Base-by-base conservation (phyloP, 2,888 invertebrate genomes). In the Catocala fraxini region DNA sequence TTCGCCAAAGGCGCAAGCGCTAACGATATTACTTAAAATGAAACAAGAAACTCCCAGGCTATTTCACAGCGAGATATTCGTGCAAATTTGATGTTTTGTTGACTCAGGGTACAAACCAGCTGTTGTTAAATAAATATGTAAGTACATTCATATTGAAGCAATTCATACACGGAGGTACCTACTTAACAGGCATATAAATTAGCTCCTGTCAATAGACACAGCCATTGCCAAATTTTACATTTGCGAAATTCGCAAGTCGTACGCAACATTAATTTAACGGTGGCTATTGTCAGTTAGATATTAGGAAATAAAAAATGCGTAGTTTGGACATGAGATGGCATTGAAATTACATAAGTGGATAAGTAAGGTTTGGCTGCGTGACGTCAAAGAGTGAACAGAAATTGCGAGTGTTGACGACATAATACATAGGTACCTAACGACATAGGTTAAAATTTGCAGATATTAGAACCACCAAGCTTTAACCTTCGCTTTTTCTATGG, bases 181-280 rank as follows among this genome's bases (percentile, higher is more conserved):
- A 42, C 59, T 51, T 56, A 35, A 35, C 35, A 7, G 12, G 59
- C 59, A 65, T 72, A 54, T 65, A 65, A 58, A 72, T 54, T 52
- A 68, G 45, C 10, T n/a, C 49, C 33, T 61, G 43, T 62, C 25
- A 34, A 39, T 56, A 47, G 15, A 57, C 43, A 15, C 6, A 46
- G 39, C 12, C 39, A 59, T 71, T 64, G 59, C 43, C 56, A 52
- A 72, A 65, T 55, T 35, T 59, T 71, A 46, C 46, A 46, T 71
- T 62, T 65, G 42, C 45, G 68, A 68, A 71, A 65, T 72, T 65
- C 59, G 62, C 55, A 59, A 47, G 56, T 56, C 53, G 57, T 67
- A 34, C 42, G 54, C 59, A 51, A 68, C 61, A 51, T 64, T 68
- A 61, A 71, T 71, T 71, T 64, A 48, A 39, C 56, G 5, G 48